A percentile compares a stretch with the other conserved stretches of the same genome.
These are phyloP conservation scores for Coracias cyanogaster DNA, from an alignment of 2,797 vertebrate genomes.

Conservation along the genomic window DNA sequence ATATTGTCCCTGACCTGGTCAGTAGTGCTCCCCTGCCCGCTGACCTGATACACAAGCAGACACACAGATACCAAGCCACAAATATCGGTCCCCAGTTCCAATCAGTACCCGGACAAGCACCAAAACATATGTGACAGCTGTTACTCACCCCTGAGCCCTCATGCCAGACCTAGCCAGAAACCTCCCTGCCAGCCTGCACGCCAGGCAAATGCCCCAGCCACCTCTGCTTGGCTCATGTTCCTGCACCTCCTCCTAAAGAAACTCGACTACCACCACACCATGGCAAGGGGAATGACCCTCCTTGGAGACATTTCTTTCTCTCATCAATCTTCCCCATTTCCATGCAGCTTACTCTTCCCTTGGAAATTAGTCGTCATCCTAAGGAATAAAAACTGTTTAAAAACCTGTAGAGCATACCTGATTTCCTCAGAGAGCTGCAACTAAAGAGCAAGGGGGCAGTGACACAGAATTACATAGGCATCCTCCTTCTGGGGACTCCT, in stretches of 20 bases:
- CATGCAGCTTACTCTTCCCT: neutral
- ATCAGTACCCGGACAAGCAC: neutral
- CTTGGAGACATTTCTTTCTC: neutral
- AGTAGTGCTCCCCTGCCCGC: neutral
- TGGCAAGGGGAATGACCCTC: neutral
- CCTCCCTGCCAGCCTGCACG: neutral
- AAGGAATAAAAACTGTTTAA: constrained; percentile 15
- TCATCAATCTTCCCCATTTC: neutral
- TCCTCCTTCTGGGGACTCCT: neutral
- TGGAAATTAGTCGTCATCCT: neutral
- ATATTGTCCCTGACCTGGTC: neutral
- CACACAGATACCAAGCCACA: neutral
- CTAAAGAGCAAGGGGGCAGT: neutral
- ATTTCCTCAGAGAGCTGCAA: neutral
- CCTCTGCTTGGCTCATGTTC: neutral
- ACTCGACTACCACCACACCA: neutral
- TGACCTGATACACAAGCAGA: neutral
- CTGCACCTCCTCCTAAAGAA: neutral
- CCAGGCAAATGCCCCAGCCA: neutral
- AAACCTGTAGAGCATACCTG: constrained; percentile 42
- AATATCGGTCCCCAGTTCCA: neutral
- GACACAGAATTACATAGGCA: neutral
- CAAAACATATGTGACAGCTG: neutral
- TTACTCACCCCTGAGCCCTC: neutral
- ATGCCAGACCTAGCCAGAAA: neutral